A percentile compares a stretch with the other conserved stretches of the same genome.
phyloP scores from a whole-genome alignment of 2,888 invertebrate species.

The Agelastica alni region DNA sequence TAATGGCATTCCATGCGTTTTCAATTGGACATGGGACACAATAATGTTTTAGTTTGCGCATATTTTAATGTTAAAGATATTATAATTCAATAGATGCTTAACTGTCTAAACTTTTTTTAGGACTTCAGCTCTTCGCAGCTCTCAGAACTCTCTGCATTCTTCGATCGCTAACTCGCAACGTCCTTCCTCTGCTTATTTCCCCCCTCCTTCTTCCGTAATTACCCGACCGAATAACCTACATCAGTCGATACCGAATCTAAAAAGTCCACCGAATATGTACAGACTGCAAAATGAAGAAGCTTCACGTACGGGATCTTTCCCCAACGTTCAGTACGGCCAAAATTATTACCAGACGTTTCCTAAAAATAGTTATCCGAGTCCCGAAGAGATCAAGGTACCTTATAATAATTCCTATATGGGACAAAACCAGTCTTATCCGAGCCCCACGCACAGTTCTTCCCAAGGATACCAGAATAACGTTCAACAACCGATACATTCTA shows the following conservation, averaged over 20 bases:
- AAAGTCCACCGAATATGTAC: constrained; percentile 51
- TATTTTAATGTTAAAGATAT: too few relatives aligned
- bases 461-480: constrained; percentile 40
- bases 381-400: constrained; percentile 34
- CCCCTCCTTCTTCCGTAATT: constrained; percentile 38
- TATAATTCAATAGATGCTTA: too few relatives aligned
- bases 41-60: too few relatives aligned
- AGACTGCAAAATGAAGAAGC: constrained; percentile 41
- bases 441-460: constrained; percentile 44
- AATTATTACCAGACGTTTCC: constrained; percentile 26
- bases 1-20: too few relatives aligned
- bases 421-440: constrained; percentile 46
- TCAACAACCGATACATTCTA: constrained; percentile 47
- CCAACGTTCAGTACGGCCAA: constrained; percentile 43
- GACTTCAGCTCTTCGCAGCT: constrained; percentile 64
- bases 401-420: constrained; percentile 29
- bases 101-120: too few relatives aligned
- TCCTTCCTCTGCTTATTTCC: constrained; percentile 64
- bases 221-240: constrained; percentile 49
- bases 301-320: constrained; percentile 49
- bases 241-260: constrained; percentile 58
- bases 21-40: too few relatives aligned
- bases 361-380: constrained; percentile 35
- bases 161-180: constrained; percentile 59
- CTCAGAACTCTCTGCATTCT: constrained; percentile 64